phyloP scores from a whole-genome alignment of 2,113 vertebrate species.

The Cryptoleucopteryx plumbea region DNA sequence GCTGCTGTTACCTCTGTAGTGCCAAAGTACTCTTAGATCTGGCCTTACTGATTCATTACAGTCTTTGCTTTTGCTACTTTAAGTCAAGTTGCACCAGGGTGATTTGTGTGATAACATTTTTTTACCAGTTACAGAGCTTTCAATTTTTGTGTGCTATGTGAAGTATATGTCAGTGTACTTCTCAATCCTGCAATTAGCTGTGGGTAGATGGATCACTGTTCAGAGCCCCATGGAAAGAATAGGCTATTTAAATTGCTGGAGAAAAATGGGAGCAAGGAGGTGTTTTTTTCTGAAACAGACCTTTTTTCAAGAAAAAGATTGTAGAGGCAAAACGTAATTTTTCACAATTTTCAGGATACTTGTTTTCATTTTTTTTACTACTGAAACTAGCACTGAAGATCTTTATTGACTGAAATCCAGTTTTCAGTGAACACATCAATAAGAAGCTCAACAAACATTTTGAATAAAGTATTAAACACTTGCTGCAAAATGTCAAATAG shows the following conservation, averaged over 20 bases:
- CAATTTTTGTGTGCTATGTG: background rate
- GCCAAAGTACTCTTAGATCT: background rate
- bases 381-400: background rate
- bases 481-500: constrained; percentile 7
- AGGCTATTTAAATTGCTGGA: background rate
- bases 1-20: background rate
- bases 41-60: background rate
- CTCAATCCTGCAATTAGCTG: background rate
- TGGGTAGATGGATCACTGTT: background rate
- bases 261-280: background rate
- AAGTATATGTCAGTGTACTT: background rate
- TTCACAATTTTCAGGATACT: background rate
- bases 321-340: background rate
- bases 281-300: background rate
- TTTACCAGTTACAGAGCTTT: background rate
- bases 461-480: constrained; percentile 9
- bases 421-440: constrained; percentile 5
- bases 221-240: background rate
- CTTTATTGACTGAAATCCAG: background rate
- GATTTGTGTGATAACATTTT: background rate
- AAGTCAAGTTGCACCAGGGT: background rate
- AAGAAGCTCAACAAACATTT: constrained; percentile 1
- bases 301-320: background rate
- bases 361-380: background rate
- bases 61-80: background rate